Conservation (phyloP, 2,888 invertebrate genomes). For the Pardosa pseudoannulata region DNA sequence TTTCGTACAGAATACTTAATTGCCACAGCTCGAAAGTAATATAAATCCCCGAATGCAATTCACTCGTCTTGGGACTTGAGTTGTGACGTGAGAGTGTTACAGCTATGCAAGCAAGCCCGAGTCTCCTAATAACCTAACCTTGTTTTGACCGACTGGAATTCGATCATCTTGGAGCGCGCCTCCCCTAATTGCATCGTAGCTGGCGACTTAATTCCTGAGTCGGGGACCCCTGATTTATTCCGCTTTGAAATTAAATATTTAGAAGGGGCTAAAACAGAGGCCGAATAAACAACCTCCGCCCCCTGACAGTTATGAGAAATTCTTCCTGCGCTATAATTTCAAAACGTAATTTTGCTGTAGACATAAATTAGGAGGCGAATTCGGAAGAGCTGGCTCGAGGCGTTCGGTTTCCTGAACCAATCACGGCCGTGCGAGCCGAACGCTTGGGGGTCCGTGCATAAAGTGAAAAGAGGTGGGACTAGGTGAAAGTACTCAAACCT, state of each 20-base stretch:
- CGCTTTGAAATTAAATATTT: slow-evolving; percentile 71
- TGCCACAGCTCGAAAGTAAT: too few species aligned
- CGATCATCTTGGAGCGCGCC: background rate
- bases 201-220: slow-evolving; percentile 50
- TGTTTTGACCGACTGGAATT: background rate
- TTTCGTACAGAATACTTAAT: too few species aligned
- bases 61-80: too few species aligned
- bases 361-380: slow-evolving; percentile 70
- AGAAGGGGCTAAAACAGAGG: slow-evolving; percentile 56
- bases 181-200: slow-evolving; percentile 46
- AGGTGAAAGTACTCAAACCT: too few species aligned
- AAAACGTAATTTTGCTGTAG: slow-evolving; percentile 71
- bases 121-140: too few species aligned
- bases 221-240: slow-evolving; percentile 61
- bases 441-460: slow-evolving; percentile 12
- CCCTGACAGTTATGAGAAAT: slow-evolving; percentile 71
- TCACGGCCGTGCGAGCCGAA: slow-evolving; percentile 33
- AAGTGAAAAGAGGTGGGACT: background rate
- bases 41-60: too few species aligned
- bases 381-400: slow-evolving; percentile 56
- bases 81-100: too few species aligned
- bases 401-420: slow-evolving; percentile 58
- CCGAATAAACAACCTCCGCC: slow-evolving; percentile 63
- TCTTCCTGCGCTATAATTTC: slow-evolving; percentile 70
- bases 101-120: too few species aligned